Base-by-base conservation (phyloP, 2,113 vertebrate species). In the Prinia subflava region DNA sequence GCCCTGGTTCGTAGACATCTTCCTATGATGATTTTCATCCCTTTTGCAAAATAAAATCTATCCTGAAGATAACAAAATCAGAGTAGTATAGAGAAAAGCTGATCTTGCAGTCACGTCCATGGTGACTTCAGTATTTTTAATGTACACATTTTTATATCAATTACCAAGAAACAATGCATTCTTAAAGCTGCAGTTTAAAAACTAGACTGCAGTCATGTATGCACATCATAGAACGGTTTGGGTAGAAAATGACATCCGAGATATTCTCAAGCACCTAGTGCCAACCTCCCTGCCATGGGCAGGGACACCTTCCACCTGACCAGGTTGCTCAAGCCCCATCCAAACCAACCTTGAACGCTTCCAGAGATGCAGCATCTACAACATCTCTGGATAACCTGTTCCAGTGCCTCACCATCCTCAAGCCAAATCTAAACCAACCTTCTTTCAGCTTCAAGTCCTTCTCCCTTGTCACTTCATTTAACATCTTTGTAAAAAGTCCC, bases 191-290 rank as follows among this genome's bases (percentile, higher is more conserved):
- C 35, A 68, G 18, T 41, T 84, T 41, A 44, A 49, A 15, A 93
- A 47, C 5, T 17, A 24, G 10, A 76, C 6, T 60, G 39, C 62
- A 68, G 17, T n/a, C 11, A 25, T 6, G 2, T 8, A 3, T 27
- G 6, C 16, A 9, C n/a, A 81, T 35, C 2, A 1, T 7, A 8
- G 33, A 74, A 46, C 0, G 0, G 16, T 35, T 24, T 60, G 7
- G 5, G 39, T 47, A 11, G 28, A 75, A 82, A 46, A 59, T 4
- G 9, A 60, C 0, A 0, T 68, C 60, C n/a, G 12, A 52, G 33
- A 77, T 33, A 37, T 60, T 37, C 33, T 46, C 46, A 77, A 75
- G 11, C 33, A 75, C 6, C 28, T 28, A 21, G 16, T 46, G 24
- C 13, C 33, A 73, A 57, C 7, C 7, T 13, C 24, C 20, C 24